Evolutionary conservation across 1,140 invertebrate genomes (phyloP), one percentile per base, ranked within the genome.

Genomic region (Ceratosolen fusciceps): DNA sequence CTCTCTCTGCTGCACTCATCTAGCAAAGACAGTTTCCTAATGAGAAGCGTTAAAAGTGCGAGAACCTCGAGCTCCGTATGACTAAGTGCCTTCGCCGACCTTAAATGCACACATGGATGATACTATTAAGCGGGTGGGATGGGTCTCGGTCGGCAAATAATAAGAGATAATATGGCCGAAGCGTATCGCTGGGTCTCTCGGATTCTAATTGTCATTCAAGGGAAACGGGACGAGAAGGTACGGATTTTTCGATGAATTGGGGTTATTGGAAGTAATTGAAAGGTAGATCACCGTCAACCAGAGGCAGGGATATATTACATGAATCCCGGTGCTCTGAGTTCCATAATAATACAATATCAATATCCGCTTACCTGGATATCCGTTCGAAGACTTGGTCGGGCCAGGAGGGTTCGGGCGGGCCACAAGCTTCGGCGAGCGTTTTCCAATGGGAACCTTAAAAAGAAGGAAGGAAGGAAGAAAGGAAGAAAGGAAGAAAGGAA

Each of bases 321-420:
- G n/a, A n/a, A n/a, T n/a, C n/a, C n/a, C n/a, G n/a, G n/a, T n/a
- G n/a, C n/a, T n/a, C n/a, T n/a, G n/a, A n/a, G n/a, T n/a, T n/a
- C n/a, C n/a, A n/a, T n/a, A n/a, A n/a, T n/a, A n/a, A 60, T 54
- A 72, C 19, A 9, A 72, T 52, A 72, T 72, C 67, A 78, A 78
- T 72, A 74, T 79, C 74, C 68, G 60, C 78, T 80, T 31, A 75
- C 77, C 29, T 24, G 54, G 62, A 54, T 34, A 70, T 79, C 60
- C 62, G 70, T 68, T 71, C 60, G 12, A 72, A 24, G 56, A 77
- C 24, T 65, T 73, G 21, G 10, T 37, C 79, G 19, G 73, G 24
- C 1, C 29, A 24, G 70, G 2, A 60, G 31, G 37, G 26, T 16
- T 37, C 60, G 54, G 56, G 8, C 10, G 34, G 49, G 26, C 72